Evolutionary conservation across 1,140 invertebrate species (phyloP), one percentile per base, ranked within the genome.

Genomic region (Pectinophora gossypiella): DNA sequence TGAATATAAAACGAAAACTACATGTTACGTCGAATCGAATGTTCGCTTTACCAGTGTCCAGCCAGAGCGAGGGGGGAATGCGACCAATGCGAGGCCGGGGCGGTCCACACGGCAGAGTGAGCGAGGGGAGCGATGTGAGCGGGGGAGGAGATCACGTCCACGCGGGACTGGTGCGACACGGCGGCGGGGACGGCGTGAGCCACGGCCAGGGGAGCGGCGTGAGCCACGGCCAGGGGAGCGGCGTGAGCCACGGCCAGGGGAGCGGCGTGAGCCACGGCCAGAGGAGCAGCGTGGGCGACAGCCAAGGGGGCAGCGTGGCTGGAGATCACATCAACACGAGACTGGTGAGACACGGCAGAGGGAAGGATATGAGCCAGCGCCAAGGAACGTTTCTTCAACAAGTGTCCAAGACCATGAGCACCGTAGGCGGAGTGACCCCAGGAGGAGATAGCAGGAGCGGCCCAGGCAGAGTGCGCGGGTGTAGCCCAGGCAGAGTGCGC

Each of bases 141-240:
- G 35, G 81, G 73, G 32, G 81, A 76, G 12, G 77, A 66, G 52
- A 75, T 67, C 27, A 82, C 68, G 40, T 82, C 76, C 22, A 83
- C 69, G 43, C 81, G 86, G 43, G 88, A 88, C 54, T 89, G 88
- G 54, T 89, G 89, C 4, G 88, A 89, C 3, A 90, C 78, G 1
- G 78, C 71, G 1, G 78, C 71, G 1, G 42, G 42, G 1, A 32
- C 48, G 18, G 48, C 48, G 15, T 12, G 42, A 13, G 42, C 42
- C 19, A 44, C 42, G 3, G 13, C 42, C 9, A 63, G 3, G 1
- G 42, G 42, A 5, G 48, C 48, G 18, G 48, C 48, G 15, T 12
- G 42, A 13, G 42, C 42, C 19, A 44, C 42, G 3, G 13, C 42
- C 9, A 63, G 3, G 1, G 42, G 42, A 5, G 48, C 48, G 18